These are phyloP conservation scores for Gonocerus acuteangulatus DNA, from an alignment of 2,888 invertebrate genomes.

Conservation along the genomic window DNA sequence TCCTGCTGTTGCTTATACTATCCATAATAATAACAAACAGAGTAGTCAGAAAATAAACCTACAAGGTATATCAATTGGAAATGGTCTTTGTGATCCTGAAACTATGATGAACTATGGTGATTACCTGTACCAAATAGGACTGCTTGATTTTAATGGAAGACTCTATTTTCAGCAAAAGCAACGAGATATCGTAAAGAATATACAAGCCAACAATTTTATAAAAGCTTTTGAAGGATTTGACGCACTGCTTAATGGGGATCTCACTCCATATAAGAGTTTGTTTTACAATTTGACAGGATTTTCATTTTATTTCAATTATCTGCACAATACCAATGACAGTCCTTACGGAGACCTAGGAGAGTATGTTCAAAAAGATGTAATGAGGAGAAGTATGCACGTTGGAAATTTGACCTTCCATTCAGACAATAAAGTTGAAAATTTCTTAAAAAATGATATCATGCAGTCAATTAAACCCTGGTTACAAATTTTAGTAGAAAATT, in stretches of 20 bases:
- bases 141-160: conserved; percentile 49
- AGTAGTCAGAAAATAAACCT: conserved; percentile 59
- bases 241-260: conserved; percentile 51
- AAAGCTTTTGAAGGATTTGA: conserved; percentile 69
- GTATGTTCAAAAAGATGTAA: conserved; percentile 33
- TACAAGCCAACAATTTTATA: conserved; percentile 55
- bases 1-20: conserved; percentile 68
- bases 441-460: conserved; percentile 70
- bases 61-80: conserved; percentile 67
- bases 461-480: conserved; percentile 68
- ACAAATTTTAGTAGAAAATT: conserved; percentile 57
- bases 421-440: conserved; percentile 57
- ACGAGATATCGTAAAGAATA: conserved; percentile 48
- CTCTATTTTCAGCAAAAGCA: conserved; percentile 56
- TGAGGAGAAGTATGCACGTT: conserved; percentile 63
- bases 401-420: conserved; percentile 67
- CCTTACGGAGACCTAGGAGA: conserved; percentile 44
- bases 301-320: conserved; percentile 64
- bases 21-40: conserved; percentile 51
- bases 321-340: conserved; percentile 44
- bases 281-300: conserved; percentile 71
- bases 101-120: conserved; percentile 67
- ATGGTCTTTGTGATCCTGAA: conserved; percentile 70
- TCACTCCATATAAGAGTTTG: conserved; percentile 47
- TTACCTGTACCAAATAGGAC: conserved; percentile 69